A percentile compares a stretch with the other conserved stretches of the same genome.
These are phyloP conservation scores for Galeopterus variegatus DNA, from an alignment of 2,113 vertebrate genomes.

Conservation along the genomic window DNA sequence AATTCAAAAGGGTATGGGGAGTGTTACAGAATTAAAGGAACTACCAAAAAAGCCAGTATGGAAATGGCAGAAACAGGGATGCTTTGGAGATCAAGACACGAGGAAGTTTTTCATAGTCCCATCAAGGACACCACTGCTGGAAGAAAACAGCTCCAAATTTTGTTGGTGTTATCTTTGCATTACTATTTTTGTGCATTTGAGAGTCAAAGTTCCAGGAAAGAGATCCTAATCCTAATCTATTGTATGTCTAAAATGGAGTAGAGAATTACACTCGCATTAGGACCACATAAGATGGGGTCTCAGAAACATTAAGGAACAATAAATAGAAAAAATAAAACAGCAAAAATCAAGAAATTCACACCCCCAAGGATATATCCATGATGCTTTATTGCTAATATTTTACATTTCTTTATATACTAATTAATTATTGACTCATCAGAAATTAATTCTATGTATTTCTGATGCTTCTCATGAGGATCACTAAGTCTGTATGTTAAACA, in stretches of 20 bases:
- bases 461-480: not conserved
- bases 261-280: not conserved
- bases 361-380: not conserved
- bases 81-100: not conserved
- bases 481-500: not conserved
- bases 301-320: not conserved
- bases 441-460: not conserved
- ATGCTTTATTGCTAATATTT: not conserved
- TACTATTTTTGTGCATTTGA: not conserved
- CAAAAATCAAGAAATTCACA: not conserved
- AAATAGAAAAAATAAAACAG: not conserved
- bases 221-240: not conserved
- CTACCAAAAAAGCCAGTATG: not conserved
- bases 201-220: not conserved
- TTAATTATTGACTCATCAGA: not conserved
- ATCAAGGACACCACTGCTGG: not conserved
- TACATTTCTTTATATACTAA: not conserved
- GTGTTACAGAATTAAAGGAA: not conserved
- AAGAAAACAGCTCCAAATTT: not conserved
- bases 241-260: not conserved
- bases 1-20: not conserved
- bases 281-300: not conserved
- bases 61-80: not conserved
- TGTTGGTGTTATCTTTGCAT: not conserved
- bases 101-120: not conserved